Evolutionary conservation across 2,113 vertebrate genomes (phyloP).

Genomic region (Bubo blakistoni): DNA sequence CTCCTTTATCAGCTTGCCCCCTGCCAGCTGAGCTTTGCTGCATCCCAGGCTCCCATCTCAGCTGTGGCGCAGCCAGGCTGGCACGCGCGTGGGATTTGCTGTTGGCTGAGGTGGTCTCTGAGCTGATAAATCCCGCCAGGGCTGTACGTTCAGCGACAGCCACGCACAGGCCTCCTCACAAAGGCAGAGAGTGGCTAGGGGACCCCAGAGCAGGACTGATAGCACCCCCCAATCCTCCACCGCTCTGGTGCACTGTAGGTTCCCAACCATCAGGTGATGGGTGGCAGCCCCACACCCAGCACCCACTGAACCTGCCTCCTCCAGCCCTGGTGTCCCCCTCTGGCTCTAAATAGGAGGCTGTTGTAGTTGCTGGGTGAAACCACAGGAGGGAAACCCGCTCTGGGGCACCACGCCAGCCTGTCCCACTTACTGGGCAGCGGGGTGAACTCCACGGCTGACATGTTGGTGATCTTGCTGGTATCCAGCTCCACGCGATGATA

Average conservation of each 20-base stretch:
- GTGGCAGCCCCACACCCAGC: not conserved
- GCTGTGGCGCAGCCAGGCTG: not conserved
- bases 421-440: constrained; percentile 88
- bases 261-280: fast-evolving
- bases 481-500: constrained; percentile 92
- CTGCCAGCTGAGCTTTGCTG: not conserved
- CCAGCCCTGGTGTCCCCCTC: not conserved
- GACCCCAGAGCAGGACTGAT: not conserved
- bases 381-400: fast-evolving
- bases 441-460: constrained; percentile 86
- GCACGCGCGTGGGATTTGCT: fast-evolving
- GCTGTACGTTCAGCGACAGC: fast-evolving
- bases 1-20: not conserved
- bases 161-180: not conserved
- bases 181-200: not conserved
- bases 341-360: fast-evolving
- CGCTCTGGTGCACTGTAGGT: fast-evolving
- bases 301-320: fast-evolving
- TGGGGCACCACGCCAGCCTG: not conserved
- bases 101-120: fast-evolving
- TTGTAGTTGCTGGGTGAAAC: fast-evolving
- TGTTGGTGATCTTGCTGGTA: constrained; percentile 76
- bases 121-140: not conserved
- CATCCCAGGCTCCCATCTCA: not conserved
- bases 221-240: not conserved